Evolutionary conservation across 64 coral and sea anemone genomes (phyloP).

Genomic region (Porites australiensis): DNA sequence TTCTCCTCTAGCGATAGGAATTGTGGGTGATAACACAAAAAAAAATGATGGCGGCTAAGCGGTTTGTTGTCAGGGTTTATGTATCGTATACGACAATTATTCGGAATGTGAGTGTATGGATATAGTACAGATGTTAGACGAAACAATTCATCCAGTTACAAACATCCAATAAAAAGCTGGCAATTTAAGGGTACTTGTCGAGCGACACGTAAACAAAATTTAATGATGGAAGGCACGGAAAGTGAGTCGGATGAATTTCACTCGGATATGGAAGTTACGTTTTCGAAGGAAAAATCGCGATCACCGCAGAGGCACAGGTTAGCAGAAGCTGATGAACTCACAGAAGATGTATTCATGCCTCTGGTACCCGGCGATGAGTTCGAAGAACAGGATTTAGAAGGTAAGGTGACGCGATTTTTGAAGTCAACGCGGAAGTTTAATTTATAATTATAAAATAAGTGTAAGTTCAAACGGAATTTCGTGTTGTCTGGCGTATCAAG

Average conservation of each 20-base stretch:
- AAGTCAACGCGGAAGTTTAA: too few species aligned
- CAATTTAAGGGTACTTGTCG: neutral
- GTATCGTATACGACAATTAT: neutral
- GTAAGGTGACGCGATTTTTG: neutral
- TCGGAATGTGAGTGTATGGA: neutral
- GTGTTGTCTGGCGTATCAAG: neutral
- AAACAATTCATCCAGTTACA: neutral
- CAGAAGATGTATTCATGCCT: slow-evolving; percentile 14
- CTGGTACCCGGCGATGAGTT: slow-evolving; percentile 31
- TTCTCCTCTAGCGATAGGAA: too few species aligned
- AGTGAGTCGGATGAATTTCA: neutral
- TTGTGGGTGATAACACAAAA: neutral
- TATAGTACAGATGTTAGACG: neutral
- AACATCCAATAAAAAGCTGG: neutral
- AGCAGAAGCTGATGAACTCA: neutral
- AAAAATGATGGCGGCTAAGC: neutral
- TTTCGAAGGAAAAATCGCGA: slow-evolving; percentile 8
- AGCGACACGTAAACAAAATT: neutral
- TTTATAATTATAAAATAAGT: too few species aligned
- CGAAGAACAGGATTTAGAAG: slow-evolving; percentile 16
- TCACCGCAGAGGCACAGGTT: neutral
- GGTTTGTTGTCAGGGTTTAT: neutral
- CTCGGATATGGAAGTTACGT: neutral
- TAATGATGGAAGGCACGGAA: neutral
- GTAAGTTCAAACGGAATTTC: neutral